Conservation (phyloP, 2,113 vertebrate species). For the Scartelaos histophorus region DNA sequence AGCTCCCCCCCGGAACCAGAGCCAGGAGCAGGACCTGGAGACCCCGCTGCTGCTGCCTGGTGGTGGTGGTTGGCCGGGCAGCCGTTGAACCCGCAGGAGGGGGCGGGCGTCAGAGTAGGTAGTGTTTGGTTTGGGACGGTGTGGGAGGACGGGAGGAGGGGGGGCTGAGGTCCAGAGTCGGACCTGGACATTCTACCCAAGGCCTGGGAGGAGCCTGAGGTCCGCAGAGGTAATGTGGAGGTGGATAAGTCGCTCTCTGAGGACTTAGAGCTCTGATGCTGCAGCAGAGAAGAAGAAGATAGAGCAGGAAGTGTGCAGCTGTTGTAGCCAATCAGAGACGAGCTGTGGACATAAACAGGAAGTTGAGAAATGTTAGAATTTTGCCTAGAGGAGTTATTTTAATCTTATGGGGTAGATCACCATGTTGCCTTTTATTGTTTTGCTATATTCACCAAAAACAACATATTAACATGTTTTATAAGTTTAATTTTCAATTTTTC, state of each 20-base stretch:
- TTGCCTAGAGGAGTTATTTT: no score
- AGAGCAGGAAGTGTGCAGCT: slow-evolving; percentile 70
- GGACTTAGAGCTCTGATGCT: slow-evolving; percentile 65
- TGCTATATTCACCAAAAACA: no score
- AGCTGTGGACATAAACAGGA: slow-evolving; percentile 41
- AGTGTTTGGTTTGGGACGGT: slow-evolving; percentile 41
- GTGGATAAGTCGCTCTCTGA: slow-evolving; percentile 73
- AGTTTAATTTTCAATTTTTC: no score
- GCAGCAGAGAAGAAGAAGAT: slow-evolving; percentile 58
- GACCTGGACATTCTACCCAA: slow-evolving; percentile 46
- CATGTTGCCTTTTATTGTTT: no score
- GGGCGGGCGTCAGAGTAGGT: slow-evolving; percentile 13
- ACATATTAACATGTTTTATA: no score
- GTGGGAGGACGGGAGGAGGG: slow-evolving; percentile 27
- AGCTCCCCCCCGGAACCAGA: slow-evolving; percentile 13
- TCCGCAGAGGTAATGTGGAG: slow-evolving; percentile 59
- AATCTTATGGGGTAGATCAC: no score
- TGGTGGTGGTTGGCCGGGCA: slow-evolving; percentile 62
- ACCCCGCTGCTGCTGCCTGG: not conserved
- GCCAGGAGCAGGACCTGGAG: slow-evolving; percentile 43
- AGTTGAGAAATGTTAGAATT: not conserved
- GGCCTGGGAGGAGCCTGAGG: slow-evolving; percentile 44
- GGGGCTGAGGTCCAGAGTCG: slow-evolving; percentile 47
- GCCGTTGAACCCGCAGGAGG: slow-evolving; percentile 70
- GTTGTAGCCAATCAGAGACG: slow-evolving; percentile 72